phyloP scores from a whole-genome alignment of 2,113 vertebrate genomes.

The Scophthalmus maximus region DNA sequence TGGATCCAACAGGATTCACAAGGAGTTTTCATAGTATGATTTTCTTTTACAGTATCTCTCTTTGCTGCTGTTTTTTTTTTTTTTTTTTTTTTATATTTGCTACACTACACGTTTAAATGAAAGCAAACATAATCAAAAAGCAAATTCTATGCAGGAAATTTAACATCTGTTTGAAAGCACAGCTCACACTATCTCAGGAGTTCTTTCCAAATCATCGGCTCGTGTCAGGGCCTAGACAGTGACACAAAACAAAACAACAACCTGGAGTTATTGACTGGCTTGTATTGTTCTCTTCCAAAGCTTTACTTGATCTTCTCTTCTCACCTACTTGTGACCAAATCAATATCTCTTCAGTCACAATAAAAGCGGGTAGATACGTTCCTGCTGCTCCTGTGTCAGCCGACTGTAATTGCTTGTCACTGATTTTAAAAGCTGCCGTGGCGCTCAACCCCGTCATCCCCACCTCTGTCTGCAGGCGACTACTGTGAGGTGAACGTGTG shows the following conservation, averaged over 20 bases:
- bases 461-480: conserved; percentile 81
- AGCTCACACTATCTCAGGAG: too few species aligned
- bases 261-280: too few species aligned
- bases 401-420: not conserved
- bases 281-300: too few species aligned
- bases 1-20: too few species aligned
- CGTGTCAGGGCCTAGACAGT: too few species aligned
- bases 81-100: not conserved
- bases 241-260: too few species aligned
- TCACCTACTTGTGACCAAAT: not conserved
- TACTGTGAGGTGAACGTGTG: conserved; percentile 88
- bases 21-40: not conserved
- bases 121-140: not conserved
- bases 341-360: not conserved
- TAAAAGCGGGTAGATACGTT: too few species aligned
- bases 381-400: not conserved
- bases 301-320: too few species aligned
- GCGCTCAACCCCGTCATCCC: not conserved
- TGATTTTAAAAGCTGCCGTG: not conserved
- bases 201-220: too few species aligned
- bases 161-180: too few species aligned
- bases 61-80: not conserved
- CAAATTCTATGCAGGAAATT: not conserved
- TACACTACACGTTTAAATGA: not conserved
- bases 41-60: too few species aligned